A percentile compares a stretch with the other conserved stretches of the same genome.
Conservation (phyloP, 2,888 invertebrate genomes). For the Ommatoiulus sabulosus region DNA sequence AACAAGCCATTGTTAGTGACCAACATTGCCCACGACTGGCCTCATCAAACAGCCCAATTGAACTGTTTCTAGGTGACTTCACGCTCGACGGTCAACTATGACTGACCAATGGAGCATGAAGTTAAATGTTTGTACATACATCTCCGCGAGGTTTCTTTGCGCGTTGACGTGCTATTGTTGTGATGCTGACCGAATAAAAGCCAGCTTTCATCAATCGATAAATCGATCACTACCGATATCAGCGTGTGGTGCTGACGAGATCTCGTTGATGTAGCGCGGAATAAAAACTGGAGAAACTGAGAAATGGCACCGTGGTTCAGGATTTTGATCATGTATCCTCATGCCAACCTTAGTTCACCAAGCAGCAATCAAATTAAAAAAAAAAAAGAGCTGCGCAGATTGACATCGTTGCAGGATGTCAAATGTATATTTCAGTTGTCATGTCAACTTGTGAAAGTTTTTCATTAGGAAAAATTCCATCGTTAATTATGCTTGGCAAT, state of each 20-base stretch:
- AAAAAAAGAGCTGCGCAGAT: no score
- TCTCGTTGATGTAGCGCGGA: background rate
- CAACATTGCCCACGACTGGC: background rate
- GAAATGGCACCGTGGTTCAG: no score
- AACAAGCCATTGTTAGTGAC: background rate
- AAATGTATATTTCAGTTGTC: no score
- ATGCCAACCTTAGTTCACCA: no score
- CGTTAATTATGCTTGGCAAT: no score
- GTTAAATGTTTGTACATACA: conserved; percentile 21
- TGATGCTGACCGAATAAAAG: conserved; percentile 4
- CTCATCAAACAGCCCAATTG: background rate
- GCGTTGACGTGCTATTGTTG: background rate
- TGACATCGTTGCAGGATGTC: no score
- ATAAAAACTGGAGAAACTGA: no score
- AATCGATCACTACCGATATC: background rate
- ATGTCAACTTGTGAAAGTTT: no score
- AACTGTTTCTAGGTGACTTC: conserved; percentile 26
- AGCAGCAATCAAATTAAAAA: no score
- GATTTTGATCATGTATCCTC: no score
- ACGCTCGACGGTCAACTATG: conserved; percentile 18
- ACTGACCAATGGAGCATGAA: conserved; percentile 28
- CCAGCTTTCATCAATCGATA: background rate
- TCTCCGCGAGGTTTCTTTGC: conserved; percentile 7
- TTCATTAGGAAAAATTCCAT: no score
- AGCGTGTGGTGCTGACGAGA: background rate